phyloP scores from a whole-genome alignment of 2,113 vertebrate species.

The Prinia subflava region DNA sequence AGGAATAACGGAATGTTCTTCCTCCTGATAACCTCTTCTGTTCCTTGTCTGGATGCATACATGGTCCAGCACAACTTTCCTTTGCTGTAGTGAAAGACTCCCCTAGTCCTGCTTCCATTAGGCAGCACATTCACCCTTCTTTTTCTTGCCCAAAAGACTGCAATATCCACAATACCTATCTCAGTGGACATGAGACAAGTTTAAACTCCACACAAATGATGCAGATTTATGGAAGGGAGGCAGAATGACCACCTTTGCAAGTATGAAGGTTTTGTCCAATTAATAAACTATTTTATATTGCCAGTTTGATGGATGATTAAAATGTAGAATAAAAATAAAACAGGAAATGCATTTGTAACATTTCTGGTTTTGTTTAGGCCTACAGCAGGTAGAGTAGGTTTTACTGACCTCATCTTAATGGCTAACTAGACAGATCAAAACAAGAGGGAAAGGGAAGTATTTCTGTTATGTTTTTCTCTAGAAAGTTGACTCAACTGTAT shows the following conservation, averaged over 20 bases:
- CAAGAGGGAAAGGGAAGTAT: not conserved
- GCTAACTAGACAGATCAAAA: not conserved
- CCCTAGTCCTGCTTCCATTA: not conserved
- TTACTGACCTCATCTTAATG: not conserved
- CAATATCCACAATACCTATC: no score
- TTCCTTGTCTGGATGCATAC: not conserved
- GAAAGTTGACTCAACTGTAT: not conserved
- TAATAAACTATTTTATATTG: not conserved
- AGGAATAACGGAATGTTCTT: not conserved
- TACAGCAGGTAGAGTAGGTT: not conserved
- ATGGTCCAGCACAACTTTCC: not conserved
- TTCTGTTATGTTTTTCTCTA: not conserved
- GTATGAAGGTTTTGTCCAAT: not conserved
- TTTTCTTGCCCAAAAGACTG: not conserved
- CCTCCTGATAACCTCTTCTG: not conserved
- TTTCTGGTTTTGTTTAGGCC: not conserved
- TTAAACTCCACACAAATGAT: not conserved
- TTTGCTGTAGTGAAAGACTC: not conserved
- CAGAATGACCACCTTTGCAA: not conserved
- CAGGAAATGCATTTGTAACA: not conserved
- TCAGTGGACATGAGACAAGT: not conserved
- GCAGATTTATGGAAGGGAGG: fast-evolving
- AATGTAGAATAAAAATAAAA: not conserved
- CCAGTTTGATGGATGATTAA: not conserved
- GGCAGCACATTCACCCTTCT: not conserved